Evolutionary conservation across 2,888 invertebrate species (phyloP).

Genomic region (Dolomedes plantarius): DNA sequence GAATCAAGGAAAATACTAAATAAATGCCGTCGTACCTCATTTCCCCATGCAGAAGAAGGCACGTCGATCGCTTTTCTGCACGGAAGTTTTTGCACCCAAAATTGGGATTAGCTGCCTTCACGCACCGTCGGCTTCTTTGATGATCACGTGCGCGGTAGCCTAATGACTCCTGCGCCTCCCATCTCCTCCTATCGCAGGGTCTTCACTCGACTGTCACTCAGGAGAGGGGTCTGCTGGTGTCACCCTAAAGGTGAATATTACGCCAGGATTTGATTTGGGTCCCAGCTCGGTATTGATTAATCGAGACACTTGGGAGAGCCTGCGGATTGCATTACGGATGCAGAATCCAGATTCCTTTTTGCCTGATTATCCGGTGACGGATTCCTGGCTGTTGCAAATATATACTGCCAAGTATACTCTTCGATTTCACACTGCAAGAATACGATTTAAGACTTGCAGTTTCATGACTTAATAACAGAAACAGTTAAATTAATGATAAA

Average conservation of each 20-base stretch:
- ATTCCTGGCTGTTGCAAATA: no score
- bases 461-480: no score
- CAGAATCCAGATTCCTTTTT: no score
- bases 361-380: no score
- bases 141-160: constrained; percentile 51
- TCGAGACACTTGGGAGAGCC: not conserved
- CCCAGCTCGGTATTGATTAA: not conserved
- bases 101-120: constrained; percentile 67
- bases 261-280: not conserved
- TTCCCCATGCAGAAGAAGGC: constrained; percentile 37
- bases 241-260: constrained; percentile 4
- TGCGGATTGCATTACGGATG: no score
- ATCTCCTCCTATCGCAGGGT: constrained; percentile 1
- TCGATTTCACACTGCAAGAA: no score
- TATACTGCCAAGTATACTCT: no score
- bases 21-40: constrained; percentile 23
- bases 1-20: constrained; percentile 27
- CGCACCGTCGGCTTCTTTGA: constrained; percentile 66
- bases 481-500: no score
- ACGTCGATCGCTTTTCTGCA: constrained; percentile 16
- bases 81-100: constrained; percentile 60
- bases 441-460: no score
- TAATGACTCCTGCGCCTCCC: constrained; percentile 54
- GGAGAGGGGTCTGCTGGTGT: constrained; percentile 15
- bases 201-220: constrained; percentile 43